Conservation (phyloP, 2,797 vertebrate species). For the Tinamus major region DNA sequence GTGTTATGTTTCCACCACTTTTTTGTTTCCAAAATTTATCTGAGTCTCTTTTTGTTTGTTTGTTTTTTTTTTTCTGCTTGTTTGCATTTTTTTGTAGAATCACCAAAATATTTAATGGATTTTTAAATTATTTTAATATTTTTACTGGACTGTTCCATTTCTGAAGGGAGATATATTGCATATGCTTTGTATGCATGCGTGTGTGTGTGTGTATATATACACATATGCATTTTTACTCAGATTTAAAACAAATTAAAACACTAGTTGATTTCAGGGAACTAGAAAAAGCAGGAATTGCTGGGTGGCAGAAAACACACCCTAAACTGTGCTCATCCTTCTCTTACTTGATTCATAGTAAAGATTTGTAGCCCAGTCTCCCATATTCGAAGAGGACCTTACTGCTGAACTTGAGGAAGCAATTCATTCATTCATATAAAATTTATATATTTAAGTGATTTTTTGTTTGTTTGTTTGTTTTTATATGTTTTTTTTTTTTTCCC, state of each 20-base stretch:
- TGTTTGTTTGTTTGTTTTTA: not conserved
- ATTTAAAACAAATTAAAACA: not conserved
- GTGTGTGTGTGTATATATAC: not conserved
- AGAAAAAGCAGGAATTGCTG: not conserved
- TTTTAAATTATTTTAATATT: not conserved
- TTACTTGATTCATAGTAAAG: not conserved
- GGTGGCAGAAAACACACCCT: not conserved
- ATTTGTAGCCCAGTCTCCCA: not conserved
- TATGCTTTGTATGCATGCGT: not conserved
- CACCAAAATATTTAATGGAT: not conserved
- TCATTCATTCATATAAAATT: not conserved
- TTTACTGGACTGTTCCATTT: not conserved
- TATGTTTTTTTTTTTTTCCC: not conserved
- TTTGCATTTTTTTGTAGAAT: not conserved
- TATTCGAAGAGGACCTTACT: not conserved
- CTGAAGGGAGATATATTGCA: not conserved
- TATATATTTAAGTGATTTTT: not conserved
- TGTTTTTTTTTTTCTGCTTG: not conserved
- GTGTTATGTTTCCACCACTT: not conserved
- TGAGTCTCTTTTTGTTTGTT: rapidly evolving
- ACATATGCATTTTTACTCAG: no score
- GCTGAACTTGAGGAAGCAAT: not conserved
- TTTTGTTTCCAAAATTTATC: not conserved
- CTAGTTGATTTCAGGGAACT: not conserved
- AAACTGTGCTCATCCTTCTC: not conserved